Evolutionary conservation across 2,888 invertebrate genomes (phyloP), one percentile per base, ranked within the genome.

Genomic region (Lysandra coridon): DNA sequence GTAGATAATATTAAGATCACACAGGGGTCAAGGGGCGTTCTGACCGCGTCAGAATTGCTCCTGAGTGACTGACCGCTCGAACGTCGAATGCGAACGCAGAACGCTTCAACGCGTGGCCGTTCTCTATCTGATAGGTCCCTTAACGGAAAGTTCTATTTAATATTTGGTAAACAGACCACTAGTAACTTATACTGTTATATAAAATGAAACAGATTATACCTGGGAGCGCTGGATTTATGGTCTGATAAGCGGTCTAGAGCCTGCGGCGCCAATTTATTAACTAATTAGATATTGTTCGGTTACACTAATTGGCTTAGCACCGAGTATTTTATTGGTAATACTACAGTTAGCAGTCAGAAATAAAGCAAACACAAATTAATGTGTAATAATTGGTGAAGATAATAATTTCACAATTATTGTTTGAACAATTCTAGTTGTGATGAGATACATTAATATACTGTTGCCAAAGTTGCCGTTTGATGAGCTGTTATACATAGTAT

Each of bases 131-230:
- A 40, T 40, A 40, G 40, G 40, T 40, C 40, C 6, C 40, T 57
- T 57, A 57, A 17, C 4, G 4, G 17, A 57, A 57, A 57, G 57
- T 17, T 17, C 57, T 69, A 33, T 69, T 33, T 69, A 69, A 33
- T 69, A 69, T 37, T 69, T 69, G 14, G 64, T 33, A 12, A 12
- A 44, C 23, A 74, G 23, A 40, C 5, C 6, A 7, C 6, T 12
- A 7, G 14, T 75, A 30, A 75, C 75, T 49, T 75, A 4, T 49
- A 60, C n/a, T 17, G 73, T 17, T 40, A 17, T 37, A 75, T 62
- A 75, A 79, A 74, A 79, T 62, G 57, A 76, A 76, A 74, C 75
- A 79, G 74, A 40, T 62, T 75, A 62, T 75, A 40, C 79, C 79
- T 75, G 60, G 74, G 44, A 79, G 30, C 33, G 30, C 30, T 62